These are phyloP conservation scores for Misgurnus mizolepis DNA, from an alignment of 2,113 vertebrate species.

Conservation along the genomic window DNA sequence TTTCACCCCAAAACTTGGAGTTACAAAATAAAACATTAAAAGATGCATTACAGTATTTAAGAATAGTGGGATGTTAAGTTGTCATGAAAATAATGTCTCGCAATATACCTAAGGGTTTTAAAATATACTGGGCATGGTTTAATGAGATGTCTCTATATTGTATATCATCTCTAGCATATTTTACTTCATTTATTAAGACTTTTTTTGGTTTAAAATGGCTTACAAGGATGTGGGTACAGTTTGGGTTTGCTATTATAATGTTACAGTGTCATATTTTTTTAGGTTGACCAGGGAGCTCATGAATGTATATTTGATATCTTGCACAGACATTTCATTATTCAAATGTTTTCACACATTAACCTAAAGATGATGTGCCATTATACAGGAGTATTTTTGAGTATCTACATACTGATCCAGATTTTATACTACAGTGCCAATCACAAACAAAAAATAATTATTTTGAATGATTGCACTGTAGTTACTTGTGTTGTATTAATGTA, in stretches of 20 bases:
- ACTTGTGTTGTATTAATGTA: neutral
- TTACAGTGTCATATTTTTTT: neutral
- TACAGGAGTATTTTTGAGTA: neutral
- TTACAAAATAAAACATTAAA: too few relatives aligned
- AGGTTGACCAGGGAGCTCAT: neutral
- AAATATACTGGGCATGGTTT: neutral
- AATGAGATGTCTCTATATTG: neutral
- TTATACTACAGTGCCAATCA: slow-evolving; percentile 17
- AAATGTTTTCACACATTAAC: neutral
- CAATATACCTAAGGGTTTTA: neutral
- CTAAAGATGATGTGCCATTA: neutral
- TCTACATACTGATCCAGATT: neutral
- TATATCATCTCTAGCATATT: neutral
- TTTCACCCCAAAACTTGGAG: too few relatives aligned
- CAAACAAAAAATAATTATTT: neutral
- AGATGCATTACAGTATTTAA: too few relatives aligned
- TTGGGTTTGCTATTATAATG: neutral
- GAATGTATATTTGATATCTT: slow-evolving; percentile 36
- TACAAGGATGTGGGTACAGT: neutral
- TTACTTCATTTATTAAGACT: neutral
- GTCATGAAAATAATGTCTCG: too few relatives aligned
- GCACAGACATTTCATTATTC: neutral
- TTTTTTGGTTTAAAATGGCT: neutral
- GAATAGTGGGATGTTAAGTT: too few relatives aligned
- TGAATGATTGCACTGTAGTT: neutral